These are phyloP conservation scores for Sebastolobus altivelis DNA, from an alignment of 2,797 vertebrate species.

Conservation along the genomic window DNA sequence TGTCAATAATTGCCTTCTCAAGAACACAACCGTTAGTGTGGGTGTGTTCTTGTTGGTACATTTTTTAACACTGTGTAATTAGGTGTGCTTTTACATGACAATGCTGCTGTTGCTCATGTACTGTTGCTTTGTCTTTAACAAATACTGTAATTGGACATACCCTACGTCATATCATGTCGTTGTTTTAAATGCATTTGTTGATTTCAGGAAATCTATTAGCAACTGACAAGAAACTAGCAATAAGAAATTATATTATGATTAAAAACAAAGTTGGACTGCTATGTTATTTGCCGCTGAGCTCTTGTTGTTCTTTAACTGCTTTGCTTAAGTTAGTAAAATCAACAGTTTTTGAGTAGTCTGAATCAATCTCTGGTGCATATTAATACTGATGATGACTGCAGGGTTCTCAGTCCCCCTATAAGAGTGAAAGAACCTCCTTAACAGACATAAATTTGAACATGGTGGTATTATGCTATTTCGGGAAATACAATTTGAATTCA, in stretches of 20 bases:
- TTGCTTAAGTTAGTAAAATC: neutral
- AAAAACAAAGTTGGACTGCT: neutral
- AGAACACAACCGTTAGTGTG: neutral
- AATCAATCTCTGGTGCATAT: neutral
- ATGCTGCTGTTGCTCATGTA: neutral
- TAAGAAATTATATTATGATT: neutral
- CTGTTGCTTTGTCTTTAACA: neutral
- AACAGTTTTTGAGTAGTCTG: neutral
- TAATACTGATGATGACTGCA: neutral
- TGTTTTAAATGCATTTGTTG: neutral
- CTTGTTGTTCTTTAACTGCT: neutral
- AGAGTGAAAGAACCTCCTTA: neutral
- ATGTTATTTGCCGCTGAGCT: neutral
- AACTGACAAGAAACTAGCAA: neutral
- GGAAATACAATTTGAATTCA: neutral
- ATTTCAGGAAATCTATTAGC: neutral
- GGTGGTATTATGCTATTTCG: neutral
- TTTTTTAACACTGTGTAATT: slow-evolving; percentile 1
- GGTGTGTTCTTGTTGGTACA: neutral
- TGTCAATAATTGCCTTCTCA: neutral
- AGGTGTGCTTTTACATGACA: neutral
- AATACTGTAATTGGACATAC: neutral
- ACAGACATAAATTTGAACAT: neutral
- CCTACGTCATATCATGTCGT: neutral
- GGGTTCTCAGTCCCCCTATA: neutral